Percentiles rank a stretch among this genome's conserved stretches.
Evolutionary conservation across 2,797 vertebrate species (phyloP).

Genomic region (Anomalospiza imberbis): DNA sequence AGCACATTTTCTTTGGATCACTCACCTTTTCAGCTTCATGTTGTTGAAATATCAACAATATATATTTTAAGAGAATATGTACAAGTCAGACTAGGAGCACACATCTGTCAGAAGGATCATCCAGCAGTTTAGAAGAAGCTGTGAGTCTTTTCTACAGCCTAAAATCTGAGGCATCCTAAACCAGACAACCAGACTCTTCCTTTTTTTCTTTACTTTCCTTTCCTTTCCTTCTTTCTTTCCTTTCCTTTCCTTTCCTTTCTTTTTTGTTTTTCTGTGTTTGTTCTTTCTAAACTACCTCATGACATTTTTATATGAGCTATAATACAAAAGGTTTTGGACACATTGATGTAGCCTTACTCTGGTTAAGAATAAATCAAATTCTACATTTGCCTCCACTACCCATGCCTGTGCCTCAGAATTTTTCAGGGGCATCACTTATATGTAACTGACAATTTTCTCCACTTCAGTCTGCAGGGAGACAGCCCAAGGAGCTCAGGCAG

Average conservation of each 20-base stretch:
- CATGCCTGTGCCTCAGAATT: not conserved
- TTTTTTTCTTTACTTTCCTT: no score
- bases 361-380: not conserved
- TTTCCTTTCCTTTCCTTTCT: no score
- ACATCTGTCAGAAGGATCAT: not conserved
- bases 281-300: not conserved
- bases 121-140: not conserved
- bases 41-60: conserved; percentile 38
- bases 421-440: not conserved
- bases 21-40: conserved; percentile 27
- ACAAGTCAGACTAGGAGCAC: not conserved
- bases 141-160: not conserved
- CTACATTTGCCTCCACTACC: not conserved
- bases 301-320: not conserved
- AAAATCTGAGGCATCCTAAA: not conserved
- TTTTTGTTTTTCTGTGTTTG: not conserved
- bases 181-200: not conserved
- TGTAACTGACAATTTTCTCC: not conserved
- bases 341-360: not conserved
- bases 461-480: not conserved
- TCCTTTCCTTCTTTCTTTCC: no score
- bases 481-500: not conserved
- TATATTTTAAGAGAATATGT: conserved; percentile 2
- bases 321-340: not conserved
- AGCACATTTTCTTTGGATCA: conserved; percentile 72